Evolutionary conservation across 2,797 vertebrate species (phyloP).

Genomic region (Hoplostethus mediterraneus): DNA sequence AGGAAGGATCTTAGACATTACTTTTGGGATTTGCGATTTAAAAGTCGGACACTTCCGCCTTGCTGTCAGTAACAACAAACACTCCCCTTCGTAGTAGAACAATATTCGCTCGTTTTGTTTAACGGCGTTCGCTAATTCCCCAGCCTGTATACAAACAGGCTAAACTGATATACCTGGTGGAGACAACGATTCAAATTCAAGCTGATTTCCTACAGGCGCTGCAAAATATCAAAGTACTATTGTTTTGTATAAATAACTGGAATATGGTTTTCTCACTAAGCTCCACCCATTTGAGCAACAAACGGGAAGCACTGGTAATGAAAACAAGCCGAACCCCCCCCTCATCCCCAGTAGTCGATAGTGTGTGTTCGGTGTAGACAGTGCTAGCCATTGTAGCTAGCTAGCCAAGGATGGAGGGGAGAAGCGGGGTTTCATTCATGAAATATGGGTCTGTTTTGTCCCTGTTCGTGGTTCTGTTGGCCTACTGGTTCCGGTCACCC

Average conservation of each 20-base stretch:
- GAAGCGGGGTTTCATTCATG: constrained; percentile 64
- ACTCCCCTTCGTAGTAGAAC: constrained; percentile 34
- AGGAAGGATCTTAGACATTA: not conserved
- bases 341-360: too few species aligned
- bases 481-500: constrained; percentile 83
- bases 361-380: not conserved
- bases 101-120: not conserved
- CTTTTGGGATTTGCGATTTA: too few species aligned
- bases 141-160: not conserved
- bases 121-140: not conserved
- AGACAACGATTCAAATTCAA: not conserved
- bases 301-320: fast-evolving
- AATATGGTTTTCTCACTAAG: not conserved
- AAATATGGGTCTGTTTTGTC: constrained; percentile 83
- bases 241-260: not conserved
- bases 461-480: constrained; percentile 77
- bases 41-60: constrained; percentile 59
- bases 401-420: constrained; percentile 68
- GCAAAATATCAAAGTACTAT: not conserved
- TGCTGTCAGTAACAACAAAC: constrained; percentile 60
- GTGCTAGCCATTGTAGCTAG: not conserved
- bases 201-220: not conserved
- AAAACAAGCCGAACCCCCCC: constrained; percentile 37
- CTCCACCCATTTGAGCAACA: fast-evolving
- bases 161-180: fast-evolving